A percentile compares a stretch with the other conserved stretches of the same genome.
Evolutionary conservation across 1,140 invertebrate species (phyloP).

Genomic region (Dryas iulia): DNA sequence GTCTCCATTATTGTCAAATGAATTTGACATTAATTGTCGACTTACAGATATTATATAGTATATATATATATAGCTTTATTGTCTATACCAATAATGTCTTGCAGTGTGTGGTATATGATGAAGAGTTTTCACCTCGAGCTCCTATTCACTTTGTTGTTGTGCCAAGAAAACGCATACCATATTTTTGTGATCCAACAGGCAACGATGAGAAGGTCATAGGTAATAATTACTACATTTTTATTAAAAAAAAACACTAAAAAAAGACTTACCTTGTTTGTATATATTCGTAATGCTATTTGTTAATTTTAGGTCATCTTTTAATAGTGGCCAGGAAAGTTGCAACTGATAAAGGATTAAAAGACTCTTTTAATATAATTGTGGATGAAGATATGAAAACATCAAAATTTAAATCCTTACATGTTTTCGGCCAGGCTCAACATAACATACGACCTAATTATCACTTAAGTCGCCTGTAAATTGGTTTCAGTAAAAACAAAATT

Average conservation of each 20-base stretch:
- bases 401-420: slow-evolving; percentile 45
- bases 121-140: slow-evolving; percentile 91
- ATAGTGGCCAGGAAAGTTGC: slow-evolving; percentile 50
- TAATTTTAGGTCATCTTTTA: slow-evolving; percentile 52
- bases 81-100: slow-evolving; percentile 27
- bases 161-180: slow-evolving; percentile 91
- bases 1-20: no score
- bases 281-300: no score
- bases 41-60: background rate
- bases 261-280: no score
- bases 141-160: slow-evolving; percentile 97
- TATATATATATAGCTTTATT: background rate
- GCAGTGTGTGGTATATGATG: slow-evolving; percentile 80
- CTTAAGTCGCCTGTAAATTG: slow-evolving; percentile 41
- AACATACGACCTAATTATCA: slow-evolving; percentile 51
- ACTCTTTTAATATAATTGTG: slow-evolving; percentile 49
- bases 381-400: slow-evolving; percentile 42
- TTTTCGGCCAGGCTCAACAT: slow-evolving; percentile 50
- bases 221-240: slow-evolving; percentile 23
- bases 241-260: no score
- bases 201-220: slow-evolving; percentile 85
- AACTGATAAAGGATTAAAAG: slow-evolving; percentile 36
- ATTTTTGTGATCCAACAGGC: slow-evolving; percentile 86
- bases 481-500: no score
- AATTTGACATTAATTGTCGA: background rate